Percentiles rank a stretch among this genome's conserved stretches.
These are phyloP conservation scores for Onthophagus sagittarius DNA, from an alignment of 2,888 invertebrate genomes.

Conservation along the genomic window DNA sequence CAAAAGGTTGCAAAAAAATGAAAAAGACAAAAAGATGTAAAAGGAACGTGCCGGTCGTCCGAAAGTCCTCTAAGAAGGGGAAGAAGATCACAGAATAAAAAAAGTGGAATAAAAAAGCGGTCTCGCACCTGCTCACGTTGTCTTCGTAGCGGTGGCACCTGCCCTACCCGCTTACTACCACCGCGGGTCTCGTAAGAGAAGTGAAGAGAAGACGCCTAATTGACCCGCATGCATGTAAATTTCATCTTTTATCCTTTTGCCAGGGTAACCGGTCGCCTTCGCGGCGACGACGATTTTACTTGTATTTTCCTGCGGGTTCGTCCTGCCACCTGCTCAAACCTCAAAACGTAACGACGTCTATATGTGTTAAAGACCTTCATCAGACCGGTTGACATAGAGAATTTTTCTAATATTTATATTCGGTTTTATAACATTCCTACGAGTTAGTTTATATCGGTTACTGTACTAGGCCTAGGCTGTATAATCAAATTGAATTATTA, in stretches of 20 bases:
- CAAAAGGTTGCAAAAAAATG: too few species aligned
- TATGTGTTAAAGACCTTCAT: too few species aligned
- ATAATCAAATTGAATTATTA: too few species aligned
- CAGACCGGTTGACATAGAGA: too few species aligned
- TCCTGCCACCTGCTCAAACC: background rate
- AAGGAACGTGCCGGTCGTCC: too few species aligned
- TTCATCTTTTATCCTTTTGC: background rate
- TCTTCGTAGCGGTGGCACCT: background rate
- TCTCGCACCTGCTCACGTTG: background rate
- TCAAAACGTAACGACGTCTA: background rate
- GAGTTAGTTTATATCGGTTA: too few species aligned
- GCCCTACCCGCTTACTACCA: background rate
- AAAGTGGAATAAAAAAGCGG: background rate
- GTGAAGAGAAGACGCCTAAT: background rate
- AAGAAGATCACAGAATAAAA: background rate
- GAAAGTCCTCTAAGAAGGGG: too few species aligned
- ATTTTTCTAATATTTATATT: too few species aligned
- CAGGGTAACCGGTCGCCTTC: background rate
- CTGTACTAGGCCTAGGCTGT: too few species aligned
- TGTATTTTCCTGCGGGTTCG: background rate
- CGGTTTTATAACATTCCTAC: too few species aligned
- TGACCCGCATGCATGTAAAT: background rate
- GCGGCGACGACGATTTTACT: background rate
- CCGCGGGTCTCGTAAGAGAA: background rate
- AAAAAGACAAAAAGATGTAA: too few species aligned